phyloP scores from a whole-genome alignment of 2,113 vertebrate genomes.

The Pandion haliaetus region DNA sequence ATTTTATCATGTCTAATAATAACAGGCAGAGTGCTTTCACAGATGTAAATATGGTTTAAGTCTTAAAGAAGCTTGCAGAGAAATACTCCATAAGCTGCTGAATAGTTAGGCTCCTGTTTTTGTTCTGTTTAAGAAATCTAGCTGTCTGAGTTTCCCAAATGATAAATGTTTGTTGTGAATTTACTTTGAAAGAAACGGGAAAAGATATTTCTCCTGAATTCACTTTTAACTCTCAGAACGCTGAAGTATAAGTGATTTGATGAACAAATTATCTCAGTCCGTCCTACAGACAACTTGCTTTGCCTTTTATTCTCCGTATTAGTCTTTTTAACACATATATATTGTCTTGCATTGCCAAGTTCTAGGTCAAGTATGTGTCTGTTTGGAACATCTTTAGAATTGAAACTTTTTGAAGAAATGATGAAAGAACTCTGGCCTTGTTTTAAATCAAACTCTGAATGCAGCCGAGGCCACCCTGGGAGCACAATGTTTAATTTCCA shows the following conservation, averaged over 20 bases:
- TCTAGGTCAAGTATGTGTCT: constrained; percentile 48
- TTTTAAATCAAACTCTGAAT: constrained; percentile 69
- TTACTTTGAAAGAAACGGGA: neutral
- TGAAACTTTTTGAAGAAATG: constrained; percentile 64
- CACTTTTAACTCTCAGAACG: neutral
- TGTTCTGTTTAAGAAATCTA: neutral
- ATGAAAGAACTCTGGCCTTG: constrained; percentile 56
- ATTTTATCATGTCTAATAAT: constrained; percentile 40
- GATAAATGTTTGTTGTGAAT: neutral
- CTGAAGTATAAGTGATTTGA: neutral
- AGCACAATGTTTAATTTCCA: constrained; percentile 63
- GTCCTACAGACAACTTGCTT: neutral
- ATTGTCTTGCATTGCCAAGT: neutral
- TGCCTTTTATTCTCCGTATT: neutral
- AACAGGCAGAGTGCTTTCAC: constrained; percentile 20
- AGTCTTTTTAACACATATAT: neutral
- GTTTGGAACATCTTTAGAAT: constrained; percentile 60
- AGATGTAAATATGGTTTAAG: constrained; percentile 12
- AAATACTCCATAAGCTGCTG: neutral
- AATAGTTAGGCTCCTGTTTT: neutral
- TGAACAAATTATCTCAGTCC: neutral
- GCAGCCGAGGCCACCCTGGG: constrained; percentile 48
- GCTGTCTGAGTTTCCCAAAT: neutral
- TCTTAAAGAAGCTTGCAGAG: neutral
- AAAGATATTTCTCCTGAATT: neutral